Conservation (phyloP, 2,888 invertebrate species). For the Dyspetes luteomarginatus region DNA sequence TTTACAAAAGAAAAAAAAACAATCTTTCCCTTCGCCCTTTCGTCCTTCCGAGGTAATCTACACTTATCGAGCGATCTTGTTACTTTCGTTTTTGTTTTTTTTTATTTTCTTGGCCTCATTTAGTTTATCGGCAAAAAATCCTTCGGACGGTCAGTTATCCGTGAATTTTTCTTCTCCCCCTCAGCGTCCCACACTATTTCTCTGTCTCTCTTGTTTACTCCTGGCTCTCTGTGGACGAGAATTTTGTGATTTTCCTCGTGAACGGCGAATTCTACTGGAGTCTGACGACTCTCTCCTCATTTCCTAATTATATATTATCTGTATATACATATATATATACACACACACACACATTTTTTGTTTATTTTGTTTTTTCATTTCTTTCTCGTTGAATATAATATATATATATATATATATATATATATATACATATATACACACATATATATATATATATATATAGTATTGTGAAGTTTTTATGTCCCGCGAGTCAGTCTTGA, state of each 20-base stretch:
- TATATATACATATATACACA: conserved; percentile 24
- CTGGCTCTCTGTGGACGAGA: no score
- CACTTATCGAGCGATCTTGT: conserved; percentile 23
- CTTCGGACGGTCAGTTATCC: conserved; percentile 64
- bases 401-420: conserved; percentile 51
- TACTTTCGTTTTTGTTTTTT: background rate
- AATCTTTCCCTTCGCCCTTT: conserved; percentile 55
- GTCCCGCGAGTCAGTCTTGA: conserved; percentile 80
- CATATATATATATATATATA: conserved; percentile 51
- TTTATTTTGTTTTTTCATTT: background rate
- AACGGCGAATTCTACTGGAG: no score
- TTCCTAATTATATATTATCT: conserved; percentile 52
- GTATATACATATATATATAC: conserved; percentile 48
- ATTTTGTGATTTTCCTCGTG: no score
- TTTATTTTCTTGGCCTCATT: background rate
- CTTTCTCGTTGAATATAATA: no score
- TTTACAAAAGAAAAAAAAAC: conserved; percentile 37
- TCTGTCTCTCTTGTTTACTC: conserved; percentile 39
- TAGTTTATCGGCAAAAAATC: no score
- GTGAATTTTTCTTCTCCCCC: conserved; percentile 6
- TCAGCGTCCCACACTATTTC: conserved; percentile 12
- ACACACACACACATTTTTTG: conserved; percentile 6
- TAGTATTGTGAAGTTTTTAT: conserved; percentile 62
- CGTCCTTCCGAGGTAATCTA: conserved; percentile 19
- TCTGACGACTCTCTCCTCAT: conserved; percentile 32